Evolutionary conservation across 64 coral and sea anemone species (phyloP).

Genomic region (Anthopleura sola): DNA sequence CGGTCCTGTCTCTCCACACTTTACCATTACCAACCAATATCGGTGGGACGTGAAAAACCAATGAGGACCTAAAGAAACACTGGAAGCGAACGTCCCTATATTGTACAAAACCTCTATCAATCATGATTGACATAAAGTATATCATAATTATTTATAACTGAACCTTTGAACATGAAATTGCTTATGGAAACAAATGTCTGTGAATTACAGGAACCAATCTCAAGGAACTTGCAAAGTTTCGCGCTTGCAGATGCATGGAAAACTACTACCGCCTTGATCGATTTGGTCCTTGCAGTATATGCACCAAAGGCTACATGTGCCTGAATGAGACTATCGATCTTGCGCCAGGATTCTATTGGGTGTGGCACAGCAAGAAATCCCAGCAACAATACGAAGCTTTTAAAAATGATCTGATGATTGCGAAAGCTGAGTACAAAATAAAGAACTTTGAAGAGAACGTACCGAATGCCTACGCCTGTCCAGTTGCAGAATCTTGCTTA

Average conservation of each 20-base stretch:
- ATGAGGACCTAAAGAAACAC: too few species aligned
- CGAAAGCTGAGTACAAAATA: background rate
- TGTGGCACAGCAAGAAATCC: background rate
- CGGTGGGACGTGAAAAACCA: too few species aligned
- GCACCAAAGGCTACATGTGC: slow-evolving; percentile 16
- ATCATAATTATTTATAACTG: too few species aligned
- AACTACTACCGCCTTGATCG: slow-evolving; percentile 31
- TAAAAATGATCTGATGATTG: background rate
- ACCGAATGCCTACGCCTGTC: slow-evolving; percentile 23
- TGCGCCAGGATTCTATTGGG: slow-evolving; percentile 47
- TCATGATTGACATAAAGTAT: too few species aligned
- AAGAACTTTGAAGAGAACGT: background rate
- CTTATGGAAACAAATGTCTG: background rate
- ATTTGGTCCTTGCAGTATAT: slow-evolving; percentile 35
- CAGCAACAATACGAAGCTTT: slow-evolving; percentile 15
- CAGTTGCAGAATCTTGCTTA: slow-evolving; percentile 8
- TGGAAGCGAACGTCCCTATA: too few species aligned
- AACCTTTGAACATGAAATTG: too few species aligned
- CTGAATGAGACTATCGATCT: slow-evolving; percentile 33
- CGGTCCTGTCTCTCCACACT: too few species aligned
- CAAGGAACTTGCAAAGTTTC: slow-evolving; percentile 6
- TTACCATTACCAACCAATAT: too few species aligned
- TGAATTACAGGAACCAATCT: slow-evolving; percentile 32
- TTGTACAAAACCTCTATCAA: too few species aligned
- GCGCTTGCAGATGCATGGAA: slow-evolving; percentile 41